Conservation (phyloP, 2,797 vertebrate species). For the Pristis pectinata region DNA sequence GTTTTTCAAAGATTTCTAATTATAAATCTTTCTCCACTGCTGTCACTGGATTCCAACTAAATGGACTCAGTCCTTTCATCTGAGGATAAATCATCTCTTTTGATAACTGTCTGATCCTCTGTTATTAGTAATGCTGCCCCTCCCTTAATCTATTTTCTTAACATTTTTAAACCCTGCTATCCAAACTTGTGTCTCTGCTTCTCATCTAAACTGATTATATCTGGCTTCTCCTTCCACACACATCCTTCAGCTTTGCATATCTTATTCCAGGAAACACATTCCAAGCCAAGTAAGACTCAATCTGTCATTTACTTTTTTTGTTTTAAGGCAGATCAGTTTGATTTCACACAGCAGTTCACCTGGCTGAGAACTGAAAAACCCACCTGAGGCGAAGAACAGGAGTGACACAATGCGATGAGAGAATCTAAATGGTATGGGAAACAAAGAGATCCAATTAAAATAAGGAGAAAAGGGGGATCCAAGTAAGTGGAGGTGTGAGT, state of each 20-base stretch:
- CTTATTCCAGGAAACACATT: background rate
- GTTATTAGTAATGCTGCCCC: background rate
- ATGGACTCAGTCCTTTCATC: constrained; percentile 1
- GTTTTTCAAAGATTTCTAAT: background rate
- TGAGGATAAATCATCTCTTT: background rate
- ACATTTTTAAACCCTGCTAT: background rate
- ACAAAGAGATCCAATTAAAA: constrained; percentile 15
- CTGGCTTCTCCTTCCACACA: background rate
- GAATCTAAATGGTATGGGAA: background rate
- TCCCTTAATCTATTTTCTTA: constrained; percentile 29
- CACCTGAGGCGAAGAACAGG: constrained; percentile 2
- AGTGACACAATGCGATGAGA: background rate
- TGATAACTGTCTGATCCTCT: background rate
- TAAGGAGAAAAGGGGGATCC: background rate
- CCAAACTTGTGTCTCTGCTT: background rate
- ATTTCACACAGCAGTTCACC: background rate
- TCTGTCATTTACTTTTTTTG: background rate
- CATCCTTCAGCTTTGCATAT: background rate
- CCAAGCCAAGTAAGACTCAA: background rate
- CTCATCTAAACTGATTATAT: constrained; percentile 19
- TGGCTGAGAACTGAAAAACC: background rate
- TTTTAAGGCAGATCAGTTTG: background rate
- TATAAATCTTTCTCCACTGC: background rate
- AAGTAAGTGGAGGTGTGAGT: background rate
- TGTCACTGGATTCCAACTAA: background rate